Conservation (phyloP, 2,113 vertebrate genomes). For the Apaloderma vittatum region DNA sequence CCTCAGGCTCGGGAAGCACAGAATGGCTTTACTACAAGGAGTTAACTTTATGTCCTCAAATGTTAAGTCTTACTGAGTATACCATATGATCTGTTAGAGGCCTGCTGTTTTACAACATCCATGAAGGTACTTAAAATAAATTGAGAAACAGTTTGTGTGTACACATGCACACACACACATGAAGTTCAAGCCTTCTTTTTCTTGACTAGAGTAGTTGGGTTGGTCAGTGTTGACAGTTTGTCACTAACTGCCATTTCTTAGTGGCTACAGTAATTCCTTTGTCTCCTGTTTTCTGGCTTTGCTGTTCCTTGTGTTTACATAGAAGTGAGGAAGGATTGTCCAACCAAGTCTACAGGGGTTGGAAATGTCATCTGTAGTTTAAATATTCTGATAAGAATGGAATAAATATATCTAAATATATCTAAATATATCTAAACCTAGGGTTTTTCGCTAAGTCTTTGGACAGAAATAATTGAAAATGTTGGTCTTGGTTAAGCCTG, state of each 20-base stretch:
- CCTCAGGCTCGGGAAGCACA: neutral
- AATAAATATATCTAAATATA: neutral
- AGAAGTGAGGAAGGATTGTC: neutral
- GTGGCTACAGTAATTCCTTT: neutral
- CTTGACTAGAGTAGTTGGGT: neutral
- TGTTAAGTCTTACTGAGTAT: neutral
- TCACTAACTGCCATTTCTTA: neutral
- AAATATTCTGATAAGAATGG: neutral
- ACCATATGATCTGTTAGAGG: neutral
- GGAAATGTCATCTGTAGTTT: neutral
- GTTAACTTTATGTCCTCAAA: neutral
- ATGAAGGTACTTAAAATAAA: neutral
- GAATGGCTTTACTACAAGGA: neutral
- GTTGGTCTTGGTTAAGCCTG: neutral
- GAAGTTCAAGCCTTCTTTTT: neutral
- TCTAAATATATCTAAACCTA: neutral
- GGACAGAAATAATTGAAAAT: neutral
- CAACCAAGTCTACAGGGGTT: neutral
- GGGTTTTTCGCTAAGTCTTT: neutral
- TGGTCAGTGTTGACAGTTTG: neutral
- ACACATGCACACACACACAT: neutral
- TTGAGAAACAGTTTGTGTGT: neutral
- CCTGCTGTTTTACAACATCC: neutral
- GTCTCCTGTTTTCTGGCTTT: neutral
- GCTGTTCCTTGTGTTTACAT: neutral